These are phyloP conservation scores for Gadopsis bispinosus DNA, from an alignment of 2,797 vertebrate species.

Conservation along the genomic window DNA sequence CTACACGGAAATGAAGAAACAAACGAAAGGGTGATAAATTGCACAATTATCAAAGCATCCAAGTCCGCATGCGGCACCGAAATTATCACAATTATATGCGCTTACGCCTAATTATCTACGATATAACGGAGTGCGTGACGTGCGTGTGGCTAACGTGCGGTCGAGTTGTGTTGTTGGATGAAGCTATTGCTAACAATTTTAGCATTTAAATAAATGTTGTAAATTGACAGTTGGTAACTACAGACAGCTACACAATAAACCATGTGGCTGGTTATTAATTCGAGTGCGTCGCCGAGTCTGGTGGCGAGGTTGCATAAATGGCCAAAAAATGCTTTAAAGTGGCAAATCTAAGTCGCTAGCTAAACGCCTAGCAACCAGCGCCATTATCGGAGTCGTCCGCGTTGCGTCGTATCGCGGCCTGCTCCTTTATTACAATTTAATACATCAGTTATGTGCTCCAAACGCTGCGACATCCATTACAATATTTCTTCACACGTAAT, in stretches of 20 bases:
- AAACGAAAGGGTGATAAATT: neutral
- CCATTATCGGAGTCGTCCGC: constrained; percentile 81
- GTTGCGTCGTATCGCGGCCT: constrained; percentile 67
- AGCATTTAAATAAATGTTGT: neutral
- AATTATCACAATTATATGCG: neutral
- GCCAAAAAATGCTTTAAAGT: neutral
- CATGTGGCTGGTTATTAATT: rapidly evolving
- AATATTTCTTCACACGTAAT: rapidly evolving
- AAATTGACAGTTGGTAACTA: rapidly evolving
- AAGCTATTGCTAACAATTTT: constrained; percentile 13
- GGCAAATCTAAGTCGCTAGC: constrained; percentile 8
- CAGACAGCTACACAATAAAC: rapidly evolving
- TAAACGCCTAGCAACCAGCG: constrained; percentile 64
- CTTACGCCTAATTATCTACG: too few species aligned
- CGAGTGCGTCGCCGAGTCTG: rapidly evolving
- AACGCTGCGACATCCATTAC: rapidly evolving
- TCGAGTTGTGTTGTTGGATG: constrained; percentile 6
- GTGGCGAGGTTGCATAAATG: rapidly evolving
- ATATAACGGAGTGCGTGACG: neutral
- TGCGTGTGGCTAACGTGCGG: neutral
- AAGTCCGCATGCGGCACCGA: rapidly evolving
- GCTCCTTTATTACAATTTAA: neutral
- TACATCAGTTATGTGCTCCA: rapidly evolving
- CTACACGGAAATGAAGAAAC: constrained; percentile 16
- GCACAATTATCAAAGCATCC: rapidly evolving